phyloP scores from a whole-genome alignment of 2,113 vertebrate genomes.

The Pituophis catenifer region DNA sequence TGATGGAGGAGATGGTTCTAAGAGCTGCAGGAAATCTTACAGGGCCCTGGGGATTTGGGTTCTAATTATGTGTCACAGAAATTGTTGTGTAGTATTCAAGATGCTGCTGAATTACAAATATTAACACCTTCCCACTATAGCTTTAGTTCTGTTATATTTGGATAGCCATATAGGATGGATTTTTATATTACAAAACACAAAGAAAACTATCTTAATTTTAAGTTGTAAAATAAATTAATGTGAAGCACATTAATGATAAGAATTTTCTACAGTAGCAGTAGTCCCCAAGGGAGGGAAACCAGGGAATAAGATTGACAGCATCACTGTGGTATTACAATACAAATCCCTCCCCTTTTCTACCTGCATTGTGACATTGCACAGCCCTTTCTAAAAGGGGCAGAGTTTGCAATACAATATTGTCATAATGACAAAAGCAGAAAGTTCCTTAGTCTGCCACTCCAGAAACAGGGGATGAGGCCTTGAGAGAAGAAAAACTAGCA shows the following conservation, averaged over 20 bases:
- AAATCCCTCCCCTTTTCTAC: not conserved
- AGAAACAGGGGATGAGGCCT: not conserved
- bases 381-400: not conserved
- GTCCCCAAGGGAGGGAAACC: not conserved
- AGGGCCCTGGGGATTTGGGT: not conserved
- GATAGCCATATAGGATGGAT: not conserved
- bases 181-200: not conserved
- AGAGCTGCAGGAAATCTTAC: not conserved
- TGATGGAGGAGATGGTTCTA: not conserved
- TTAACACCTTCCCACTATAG: not conserved
- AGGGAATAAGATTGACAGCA: not conserved
- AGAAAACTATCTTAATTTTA: not conserved
- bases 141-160: not conserved
- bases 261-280: not conserved
- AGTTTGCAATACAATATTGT: not conserved
- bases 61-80: not conserved
- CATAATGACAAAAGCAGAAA: not conserved
- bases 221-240: not conserved
- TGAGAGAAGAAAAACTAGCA: not conserved
- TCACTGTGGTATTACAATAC: not conserved
- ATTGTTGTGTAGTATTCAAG: not conserved
- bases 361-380: not conserved
- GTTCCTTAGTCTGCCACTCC: not conserved
- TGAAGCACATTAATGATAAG: not conserved
- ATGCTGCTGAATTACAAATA: not conserved